phyloP scores from a whole-genome alignment of 2,888 invertebrate species.

The Habrosyne pyritoides region DNA sequence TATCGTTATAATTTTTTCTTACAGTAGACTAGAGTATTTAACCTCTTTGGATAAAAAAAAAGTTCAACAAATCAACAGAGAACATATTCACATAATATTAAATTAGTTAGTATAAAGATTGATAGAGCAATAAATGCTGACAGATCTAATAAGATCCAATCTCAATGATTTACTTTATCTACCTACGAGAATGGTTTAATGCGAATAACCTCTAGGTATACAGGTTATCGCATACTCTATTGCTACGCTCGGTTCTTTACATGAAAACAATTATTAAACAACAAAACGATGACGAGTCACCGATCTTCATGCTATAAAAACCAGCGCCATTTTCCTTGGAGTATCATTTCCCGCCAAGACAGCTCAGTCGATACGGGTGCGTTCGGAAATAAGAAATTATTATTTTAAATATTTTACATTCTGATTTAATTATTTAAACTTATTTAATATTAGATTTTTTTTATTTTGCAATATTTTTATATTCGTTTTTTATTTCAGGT shows the following conservation, averaged over 20 bases:
- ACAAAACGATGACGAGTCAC: neutral
- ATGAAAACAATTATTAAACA: constrained; percentile 20
- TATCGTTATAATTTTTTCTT: too few relatives aligned
- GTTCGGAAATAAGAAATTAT: constrained; percentile 15
- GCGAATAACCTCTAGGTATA: neutral
- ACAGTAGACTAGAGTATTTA: too few relatives aligned
- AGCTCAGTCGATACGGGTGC: constrained; percentile 21
- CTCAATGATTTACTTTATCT: neutral
- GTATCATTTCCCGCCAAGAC: constrained; percentile 25
- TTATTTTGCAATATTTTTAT: neutral
- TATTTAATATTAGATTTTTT: constrained; percentile 23
- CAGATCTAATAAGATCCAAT: neutral
- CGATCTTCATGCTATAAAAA: constrained; percentile 18
- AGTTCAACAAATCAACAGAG: too few relatives aligned
- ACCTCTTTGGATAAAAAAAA: too few relatives aligned
- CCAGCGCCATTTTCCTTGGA: constrained; percentile 10
- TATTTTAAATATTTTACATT: constrained; percentile 4
- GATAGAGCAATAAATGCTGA: too few relatives aligned
- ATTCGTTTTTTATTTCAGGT: neutral
- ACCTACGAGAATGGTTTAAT: neutral
- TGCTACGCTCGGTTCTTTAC: constrained; percentile 23
- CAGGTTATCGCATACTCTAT: neutral
- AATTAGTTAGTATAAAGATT: too few relatives aligned
- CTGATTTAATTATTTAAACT: constrained; percentile 18
- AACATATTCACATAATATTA: too few relatives aligned